These are phyloP conservation scores for Phoenicopterus ruber DNA, from an alignment of 2,113 vertebrate genomes.

Conservation along the genomic window DNA sequence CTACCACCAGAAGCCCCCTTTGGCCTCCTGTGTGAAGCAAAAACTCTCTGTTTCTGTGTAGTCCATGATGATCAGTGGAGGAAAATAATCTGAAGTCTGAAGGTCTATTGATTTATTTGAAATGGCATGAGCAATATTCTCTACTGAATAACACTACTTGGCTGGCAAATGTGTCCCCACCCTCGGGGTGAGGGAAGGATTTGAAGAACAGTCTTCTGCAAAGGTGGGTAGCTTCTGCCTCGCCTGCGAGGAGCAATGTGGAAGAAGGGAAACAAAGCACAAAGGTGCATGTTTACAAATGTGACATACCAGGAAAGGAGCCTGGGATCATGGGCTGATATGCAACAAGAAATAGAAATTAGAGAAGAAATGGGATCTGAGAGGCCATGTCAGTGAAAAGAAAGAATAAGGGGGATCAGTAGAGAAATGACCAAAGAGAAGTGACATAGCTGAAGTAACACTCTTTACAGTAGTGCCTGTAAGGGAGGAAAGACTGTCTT, in stretches of 20 bases:
- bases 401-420: neutral
- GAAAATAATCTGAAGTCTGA: neutral
- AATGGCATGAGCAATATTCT: neutral
- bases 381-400: neutral
- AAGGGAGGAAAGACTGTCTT: neutral
- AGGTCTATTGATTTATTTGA: neutral
- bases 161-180: neutral
- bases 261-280: neutral
- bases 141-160: neutral
- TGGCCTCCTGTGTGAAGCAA: rapidly evolving
- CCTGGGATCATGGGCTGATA: neutral
- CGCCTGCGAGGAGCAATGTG: neutral
- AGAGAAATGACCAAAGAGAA: neutral
- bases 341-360: neutral
- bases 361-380: neutral
- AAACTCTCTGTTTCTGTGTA: neutral
- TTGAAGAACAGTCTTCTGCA: neutral
- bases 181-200: neutral
- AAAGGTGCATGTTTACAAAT: neutral
- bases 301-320: neutral
- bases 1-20: neutral
- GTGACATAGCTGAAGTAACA: neutral
- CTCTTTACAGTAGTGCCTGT: neutral
- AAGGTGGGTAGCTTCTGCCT: neutral
- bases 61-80: neutral